Conservation (phyloP, 2,888 invertebrate species). For the Eupithecia dodoneata region DNA sequence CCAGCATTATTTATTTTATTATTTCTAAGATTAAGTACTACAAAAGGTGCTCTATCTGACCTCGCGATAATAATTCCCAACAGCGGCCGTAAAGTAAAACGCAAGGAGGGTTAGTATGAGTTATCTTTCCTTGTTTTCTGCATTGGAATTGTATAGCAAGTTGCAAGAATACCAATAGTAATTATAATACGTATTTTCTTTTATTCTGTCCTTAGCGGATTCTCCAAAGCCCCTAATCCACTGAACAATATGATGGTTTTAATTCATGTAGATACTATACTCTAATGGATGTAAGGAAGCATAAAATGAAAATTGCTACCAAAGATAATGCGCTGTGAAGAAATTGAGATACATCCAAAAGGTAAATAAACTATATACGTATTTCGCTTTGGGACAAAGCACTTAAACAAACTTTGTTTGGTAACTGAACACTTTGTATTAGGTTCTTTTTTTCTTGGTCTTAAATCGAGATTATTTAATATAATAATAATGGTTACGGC, state of each 20-base stretch:
- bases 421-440: too few species aligned
- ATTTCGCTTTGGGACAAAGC: background rate
- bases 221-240: background rate
- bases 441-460: too few species aligned
- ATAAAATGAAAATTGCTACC: background rate
- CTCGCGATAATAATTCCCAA: constrained; percentile 48
- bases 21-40: constrained; percentile 22
- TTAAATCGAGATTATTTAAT: too few species aligned
- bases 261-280: background rate
- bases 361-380: background rate
- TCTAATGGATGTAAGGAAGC: background rate
- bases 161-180: background rate
- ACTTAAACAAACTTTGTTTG: too few species aligned
- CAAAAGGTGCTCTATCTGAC: constrained; percentile 24
- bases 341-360: background rate
- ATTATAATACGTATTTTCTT: background rate
- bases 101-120: constrained; percentile 19
- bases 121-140: background rate
- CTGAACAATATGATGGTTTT: background rate
- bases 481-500: too few species aligned
- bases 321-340: background rate
- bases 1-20: too few species aligned
- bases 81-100: constrained; percentile 59
- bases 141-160: background rate
- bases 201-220: background rate